These are phyloP conservation scores for Pristionchus arcanus DNA, from an alignment of 2,888 invertebrate genomes.

Conservation along the genomic window DNA sequence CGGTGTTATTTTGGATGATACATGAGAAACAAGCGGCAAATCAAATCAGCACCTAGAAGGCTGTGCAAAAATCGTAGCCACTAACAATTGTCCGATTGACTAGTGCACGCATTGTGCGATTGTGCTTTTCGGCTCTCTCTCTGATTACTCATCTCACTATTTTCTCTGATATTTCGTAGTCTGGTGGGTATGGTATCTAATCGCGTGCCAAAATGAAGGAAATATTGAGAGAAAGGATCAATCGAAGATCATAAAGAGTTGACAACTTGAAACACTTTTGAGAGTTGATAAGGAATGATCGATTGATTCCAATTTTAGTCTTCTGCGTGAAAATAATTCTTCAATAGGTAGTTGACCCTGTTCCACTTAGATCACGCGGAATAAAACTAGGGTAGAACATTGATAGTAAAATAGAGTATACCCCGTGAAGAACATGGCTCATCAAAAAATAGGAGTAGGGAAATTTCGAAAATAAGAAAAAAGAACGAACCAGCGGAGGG, in stretches of 20 bases:
- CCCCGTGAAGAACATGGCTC: no score
- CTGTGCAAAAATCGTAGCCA: background rate
- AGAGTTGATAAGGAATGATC: background rate
- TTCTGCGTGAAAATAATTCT: background rate
- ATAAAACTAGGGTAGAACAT: no score
- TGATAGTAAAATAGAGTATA: no score
- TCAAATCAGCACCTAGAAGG: background rate
- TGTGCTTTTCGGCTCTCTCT: background rate
- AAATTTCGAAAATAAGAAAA: background rate
- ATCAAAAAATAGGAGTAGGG: background rate
- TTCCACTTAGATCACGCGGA: no score
- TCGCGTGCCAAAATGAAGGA: background rate
- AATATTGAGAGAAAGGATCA: background rate
- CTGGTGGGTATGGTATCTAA: background rate
- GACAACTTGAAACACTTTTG: background rate
- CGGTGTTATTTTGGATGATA: no score
- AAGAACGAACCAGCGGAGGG: slow-evolving; percentile 23
- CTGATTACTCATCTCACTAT: background rate
- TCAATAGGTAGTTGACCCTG: background rate
- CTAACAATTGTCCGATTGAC: background rate
- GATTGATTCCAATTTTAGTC: background rate
- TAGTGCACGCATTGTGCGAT: background rate
- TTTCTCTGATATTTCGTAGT: background rate
- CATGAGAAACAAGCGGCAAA: no score
- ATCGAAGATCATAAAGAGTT: background rate